Evolutionary conservation across 1,140 invertebrate genomes (phyloP), one percentile per base, ranked within the genome.

Genomic region (Drosophila virilis): DNA sequence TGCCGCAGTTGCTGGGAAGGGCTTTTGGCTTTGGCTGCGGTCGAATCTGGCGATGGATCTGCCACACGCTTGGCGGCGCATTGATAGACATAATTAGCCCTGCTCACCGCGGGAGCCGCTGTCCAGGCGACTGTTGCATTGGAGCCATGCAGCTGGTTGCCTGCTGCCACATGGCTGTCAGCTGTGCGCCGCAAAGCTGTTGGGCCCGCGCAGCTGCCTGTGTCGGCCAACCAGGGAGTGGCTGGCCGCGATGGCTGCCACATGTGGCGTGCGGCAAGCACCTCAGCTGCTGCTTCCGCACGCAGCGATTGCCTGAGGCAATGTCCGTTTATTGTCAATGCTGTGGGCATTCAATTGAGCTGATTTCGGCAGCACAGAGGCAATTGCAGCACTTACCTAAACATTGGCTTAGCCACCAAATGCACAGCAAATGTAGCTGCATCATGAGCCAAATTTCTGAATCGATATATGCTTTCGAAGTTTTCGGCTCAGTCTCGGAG

Each of bases 61-160:
- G 51, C 9, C 22, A 40, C 45, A 3, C 61, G 74, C 45, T 62
- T 61, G 75, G 46, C 66, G 59, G 66, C 78, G 37, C 72, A 79
- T 45, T 79, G 61, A 65, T 86, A 82, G 48, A 73, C 71, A 35
- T 77, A 79, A 64, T 78, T 68, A 58, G 57, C 61, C 17, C 79
- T 40, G 13, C 46, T 37, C 43, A 70, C 48, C 7, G 54, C 74
- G 51, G 65, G 50, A 57, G 51, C 38, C 22, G 12, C 22, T 10
- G 58, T 28, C 22, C 22, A 28, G 10, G 9, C 12, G 42, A 8
- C 48, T 6, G 43, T 17, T 17, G 13, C 43, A 13, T 45, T 13
- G 51, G 46, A 28, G 22, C 22, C 42, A 55, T 50, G 28, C 7
- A 38, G 17, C 43, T 69, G 45, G 17, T 4, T 10, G 40, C 38